Conservation (phyloP, 2,797 vertebrate genomes). For the Paramormyrops hopkinsi region DNA sequence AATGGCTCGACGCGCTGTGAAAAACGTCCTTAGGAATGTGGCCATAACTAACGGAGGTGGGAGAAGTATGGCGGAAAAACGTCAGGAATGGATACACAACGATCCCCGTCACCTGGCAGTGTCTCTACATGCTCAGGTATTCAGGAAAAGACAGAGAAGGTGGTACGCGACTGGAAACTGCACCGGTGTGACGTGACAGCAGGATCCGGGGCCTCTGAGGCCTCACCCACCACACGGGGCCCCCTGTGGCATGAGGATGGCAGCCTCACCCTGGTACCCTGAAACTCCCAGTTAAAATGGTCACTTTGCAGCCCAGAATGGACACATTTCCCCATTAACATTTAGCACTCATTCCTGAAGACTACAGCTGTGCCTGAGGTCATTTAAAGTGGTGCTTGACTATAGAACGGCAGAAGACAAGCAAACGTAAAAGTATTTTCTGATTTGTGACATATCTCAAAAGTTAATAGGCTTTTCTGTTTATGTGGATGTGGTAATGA, state of each 20-base stretch:
- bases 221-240: neutral
- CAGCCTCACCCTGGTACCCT: neutral
- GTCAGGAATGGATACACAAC: slow-evolving; percentile 44
- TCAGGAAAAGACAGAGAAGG: neutral
- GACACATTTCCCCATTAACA: neutral
- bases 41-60: slow-evolving; percentile 38
- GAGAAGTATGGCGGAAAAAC: slow-evolving; percentile 47
- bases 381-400: neutral
- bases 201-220: neutral
- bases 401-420: neutral
- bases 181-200: neutral
- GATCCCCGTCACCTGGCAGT: slow-evolving; percentile 34
- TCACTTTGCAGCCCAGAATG: neutral
- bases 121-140: slow-evolving; percentile 43
- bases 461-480: neutral
- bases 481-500: neutral
- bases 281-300: neutral
- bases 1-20: neutral
- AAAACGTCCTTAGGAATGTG: slow-evolving; percentile 48
- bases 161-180: neutral
- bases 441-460: neutral
- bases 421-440: neutral
- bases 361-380: neutral
- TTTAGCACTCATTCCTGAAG: neutral
- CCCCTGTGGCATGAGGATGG: neutral